These are phyloP conservation scores for Drosophila pectinifera DNA, from an alignment of 1,140 invertebrate genomes.

Conservation along the genomic window DNA sequence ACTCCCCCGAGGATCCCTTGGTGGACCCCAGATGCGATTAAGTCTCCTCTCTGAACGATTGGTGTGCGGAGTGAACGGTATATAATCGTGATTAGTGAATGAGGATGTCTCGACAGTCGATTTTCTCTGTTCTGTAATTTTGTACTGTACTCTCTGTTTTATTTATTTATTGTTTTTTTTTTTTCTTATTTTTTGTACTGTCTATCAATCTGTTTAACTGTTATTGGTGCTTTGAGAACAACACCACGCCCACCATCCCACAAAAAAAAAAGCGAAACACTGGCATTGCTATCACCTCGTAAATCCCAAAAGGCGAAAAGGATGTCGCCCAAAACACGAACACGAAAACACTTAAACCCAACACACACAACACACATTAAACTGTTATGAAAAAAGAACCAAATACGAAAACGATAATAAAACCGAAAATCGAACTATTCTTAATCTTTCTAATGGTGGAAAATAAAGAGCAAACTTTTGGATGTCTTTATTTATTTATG, in stretches of 20 bases:
- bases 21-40: not conserved
- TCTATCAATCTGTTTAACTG: conserved; percentile 46
- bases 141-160: conserved; percentile 33
- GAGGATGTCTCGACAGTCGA: conserved; percentile 38
- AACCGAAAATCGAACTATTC: conserved; percentile 16
- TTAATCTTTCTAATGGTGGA: not conserved
- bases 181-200: conserved; percentile 35
- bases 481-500: too few species aligned
- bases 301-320: conserved; percentile 24
- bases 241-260: conserved; percentile 27
- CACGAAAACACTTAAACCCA: conserved; percentile 2
- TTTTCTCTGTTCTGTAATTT: conserved; percentile 51
- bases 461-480: too few species aligned
- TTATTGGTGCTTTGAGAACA: conserved; percentile 72
- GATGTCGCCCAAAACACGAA: not conserved
- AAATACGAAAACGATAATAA: conserved; percentile 52
- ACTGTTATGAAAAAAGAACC: conserved; percentile 34
- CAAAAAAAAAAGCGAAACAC: conserved; percentile 5
- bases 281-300: conserved; percentile 30
- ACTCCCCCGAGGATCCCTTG: too few species aligned
- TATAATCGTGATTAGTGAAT: conserved; percentile 23
- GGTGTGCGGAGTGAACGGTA: conserved; percentile 11
- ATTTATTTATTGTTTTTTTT: conserved; percentile 16
- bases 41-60: not conserved
- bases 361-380: conserved; percentile 34